Evolutionary conservation across 2,797 vertebrate genomes (phyloP).

Genomic region (Falco berigora): DNA sequence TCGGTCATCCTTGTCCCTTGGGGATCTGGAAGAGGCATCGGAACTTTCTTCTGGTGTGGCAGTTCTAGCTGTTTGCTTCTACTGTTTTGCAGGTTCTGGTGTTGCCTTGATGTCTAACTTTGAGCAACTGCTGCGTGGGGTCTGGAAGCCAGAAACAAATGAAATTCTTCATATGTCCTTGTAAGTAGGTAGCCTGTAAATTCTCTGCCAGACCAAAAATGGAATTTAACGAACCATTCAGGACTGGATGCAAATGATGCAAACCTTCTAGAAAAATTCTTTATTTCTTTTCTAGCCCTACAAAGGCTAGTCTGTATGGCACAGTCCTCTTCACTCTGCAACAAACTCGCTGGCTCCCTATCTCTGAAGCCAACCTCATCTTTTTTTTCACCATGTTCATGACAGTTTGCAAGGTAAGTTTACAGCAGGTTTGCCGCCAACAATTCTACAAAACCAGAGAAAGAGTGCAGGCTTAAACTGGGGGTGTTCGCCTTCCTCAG

Average conservation of each 20-base stretch:
- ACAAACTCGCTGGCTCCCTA: conserved; percentile 86
- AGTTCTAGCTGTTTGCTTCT: neutral
- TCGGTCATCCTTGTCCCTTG: neutral
- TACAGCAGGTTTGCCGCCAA: neutral
- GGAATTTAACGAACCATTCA: neutral
- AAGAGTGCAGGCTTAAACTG: neutral
- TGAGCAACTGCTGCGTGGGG: conserved; percentile 92
- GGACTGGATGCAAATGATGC: neutral
- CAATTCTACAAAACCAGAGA: neutral
- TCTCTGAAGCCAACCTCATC: conserved; percentile 89
- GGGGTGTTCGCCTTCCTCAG: neutral
- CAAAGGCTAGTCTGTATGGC: conserved; percentile 96
- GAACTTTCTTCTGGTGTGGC: neutral
- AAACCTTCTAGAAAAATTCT: neutral
- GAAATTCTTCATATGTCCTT: conserved; percentile 97
- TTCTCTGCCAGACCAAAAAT: neutral
- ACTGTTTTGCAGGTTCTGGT: conserved; percentile 81
- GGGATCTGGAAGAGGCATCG: neutral
- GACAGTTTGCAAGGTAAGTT: conserved; percentile 87
- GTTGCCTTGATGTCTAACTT: conserved; percentile 92
- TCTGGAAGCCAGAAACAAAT: conserved; percentile 95
- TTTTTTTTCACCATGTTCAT: conserved; percentile 95
- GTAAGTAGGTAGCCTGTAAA: conserved; percentile 75
- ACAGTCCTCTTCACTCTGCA: conserved; percentile 93
- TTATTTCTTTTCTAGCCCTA: conserved; percentile 78